Conservation (phyloP, 2,113 vertebrate species). For the Lagenorhynchus albirostris region DNA sequence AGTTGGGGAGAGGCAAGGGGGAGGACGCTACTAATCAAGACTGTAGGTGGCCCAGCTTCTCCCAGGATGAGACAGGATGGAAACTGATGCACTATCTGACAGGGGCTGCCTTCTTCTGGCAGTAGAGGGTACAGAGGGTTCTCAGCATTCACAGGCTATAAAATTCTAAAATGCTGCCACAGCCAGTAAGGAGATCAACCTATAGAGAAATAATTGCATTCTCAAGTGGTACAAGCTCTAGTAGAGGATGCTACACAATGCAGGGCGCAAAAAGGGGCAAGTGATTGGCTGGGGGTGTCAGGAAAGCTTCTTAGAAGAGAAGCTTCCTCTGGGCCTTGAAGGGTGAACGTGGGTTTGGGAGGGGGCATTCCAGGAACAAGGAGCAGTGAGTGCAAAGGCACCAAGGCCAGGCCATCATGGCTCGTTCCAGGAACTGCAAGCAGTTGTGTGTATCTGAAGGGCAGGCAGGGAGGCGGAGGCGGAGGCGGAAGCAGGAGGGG, state of each 20-base stretch:
- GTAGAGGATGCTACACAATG: neutral
- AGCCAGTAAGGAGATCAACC: neutral
- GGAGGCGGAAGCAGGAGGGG: too few relatives aligned
- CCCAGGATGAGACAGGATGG: neutral
- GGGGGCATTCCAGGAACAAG: neutral
- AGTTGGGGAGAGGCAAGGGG: neutral
- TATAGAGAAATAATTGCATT: neutral
- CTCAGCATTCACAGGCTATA: neutral
- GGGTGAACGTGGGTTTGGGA: neutral
- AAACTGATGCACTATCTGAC: neutral
- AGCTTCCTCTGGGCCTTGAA: neutral
- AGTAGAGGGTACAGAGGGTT: neutral
- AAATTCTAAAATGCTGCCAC: neutral
- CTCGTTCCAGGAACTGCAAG: neutral
- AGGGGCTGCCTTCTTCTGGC: neutral
- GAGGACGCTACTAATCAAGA: neutral
- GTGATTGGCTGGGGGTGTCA: neutral
- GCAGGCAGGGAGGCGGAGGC: neutral
- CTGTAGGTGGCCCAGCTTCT: neutral
- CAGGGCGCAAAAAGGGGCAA: accelerated
- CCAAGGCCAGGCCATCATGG: neutral
- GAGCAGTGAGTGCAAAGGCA: neutral
- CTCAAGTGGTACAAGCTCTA: neutral
- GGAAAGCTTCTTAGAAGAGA: neutral
- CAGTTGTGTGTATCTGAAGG: too few relatives aligned